Percentiles rank a stretch among this genome's conserved stretches.
These are phyloP conservation scores for Psix sp. DNA, from an alignment of 1,140 invertebrate species.

Conservation along the genomic window DNA sequence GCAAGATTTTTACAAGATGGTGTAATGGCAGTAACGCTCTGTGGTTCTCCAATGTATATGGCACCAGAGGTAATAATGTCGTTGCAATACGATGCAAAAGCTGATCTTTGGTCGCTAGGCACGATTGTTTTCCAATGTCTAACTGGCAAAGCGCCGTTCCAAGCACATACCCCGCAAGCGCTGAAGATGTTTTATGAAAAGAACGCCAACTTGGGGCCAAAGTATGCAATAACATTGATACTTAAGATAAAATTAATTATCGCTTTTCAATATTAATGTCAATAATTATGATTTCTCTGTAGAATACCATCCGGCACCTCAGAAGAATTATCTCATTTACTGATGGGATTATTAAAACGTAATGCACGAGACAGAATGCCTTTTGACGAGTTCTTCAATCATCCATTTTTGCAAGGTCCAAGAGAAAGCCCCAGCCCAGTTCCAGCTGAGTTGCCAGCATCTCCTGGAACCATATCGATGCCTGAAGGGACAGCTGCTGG, in stretches of 20 bases:
- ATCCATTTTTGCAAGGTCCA: conserved; percentile 89
- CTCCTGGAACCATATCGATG: conserved; percentile 66
- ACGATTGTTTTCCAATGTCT: conserved; percentile 99
- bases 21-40: conserved; percentile 99
- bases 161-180: conserved; percentile 98
- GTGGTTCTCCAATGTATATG: conserved; percentile 99
- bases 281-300: conserved; percentile 60
- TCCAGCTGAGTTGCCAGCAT: conserved; percentile 71
- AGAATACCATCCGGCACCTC: conserved; percentile 96
- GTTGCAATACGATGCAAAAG: conserved; percentile 98
- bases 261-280: conserved; percentile 11
- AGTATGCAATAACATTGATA: conserved; percentile 81
- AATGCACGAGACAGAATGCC: conserved; percentile 97
- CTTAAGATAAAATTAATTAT: conserved; percentile 2
- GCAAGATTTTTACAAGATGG: conserved; percentile 98
- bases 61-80: conserved; percentile 99
- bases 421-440: conserved; percentile 72
- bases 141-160: conserved; percentile 98
- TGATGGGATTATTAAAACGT: conserved; percentile 91
- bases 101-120: conserved; percentile 98
- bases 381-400: conserved; percentile 96
- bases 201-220: conserved; percentile 95
- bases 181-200: conserved; percentile 98
- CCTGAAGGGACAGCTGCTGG: conserved; percentile 68
- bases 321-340: conserved; percentile 89